Evolutionary conservation across 2,888 invertebrate species (phyloP), one percentile per base, ranked within the genome.

Genomic region (Eilema griseolum): DNA sequence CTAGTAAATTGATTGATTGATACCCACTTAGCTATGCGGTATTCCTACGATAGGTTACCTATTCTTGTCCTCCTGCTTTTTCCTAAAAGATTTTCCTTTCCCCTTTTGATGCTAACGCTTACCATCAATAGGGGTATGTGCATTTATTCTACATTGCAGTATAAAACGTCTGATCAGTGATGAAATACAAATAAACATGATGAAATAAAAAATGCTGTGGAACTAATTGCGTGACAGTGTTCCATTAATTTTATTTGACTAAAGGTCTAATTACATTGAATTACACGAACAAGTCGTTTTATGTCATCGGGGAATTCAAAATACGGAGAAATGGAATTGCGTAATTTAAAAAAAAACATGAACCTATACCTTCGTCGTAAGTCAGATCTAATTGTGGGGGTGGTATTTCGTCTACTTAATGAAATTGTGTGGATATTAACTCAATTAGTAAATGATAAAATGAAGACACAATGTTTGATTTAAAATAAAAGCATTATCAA

Each of bases 261-360:
- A 70, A 61, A 75, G 41, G 65, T 37, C 52, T 67, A 81, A 81
- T 81, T 81, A 76, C 68, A 63, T 62, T 41, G 67, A 74, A 73
- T 74, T 67, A 74, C 71, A 76, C 71, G 46, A 28, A 62, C 41
- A 68, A 69, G 26, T 62, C 26, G 24, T 61, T 61, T 75, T 69
- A 77, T 28, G 57, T 28, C 10, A 23, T 33, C 67, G 23, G 31
- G 33, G 52, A 68, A 67, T 60, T 16, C 63, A 73, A 68, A 71
- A 65, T 65, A 41, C 26, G 60, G 33, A 37, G 69, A 66, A 56
- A 72, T 10, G 5, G 37, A 26, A 67, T 72, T 69, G 31, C 16
- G 69, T 46, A 69, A 68, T 66, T 70, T 63, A 70, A 33, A 68
- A 37, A 70, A 33, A 68, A 24, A 26, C 24, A 59, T 70, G 28